Conservation (phyloP, 1,140 invertebrate species). For the Ceratina australensis region DNA sequence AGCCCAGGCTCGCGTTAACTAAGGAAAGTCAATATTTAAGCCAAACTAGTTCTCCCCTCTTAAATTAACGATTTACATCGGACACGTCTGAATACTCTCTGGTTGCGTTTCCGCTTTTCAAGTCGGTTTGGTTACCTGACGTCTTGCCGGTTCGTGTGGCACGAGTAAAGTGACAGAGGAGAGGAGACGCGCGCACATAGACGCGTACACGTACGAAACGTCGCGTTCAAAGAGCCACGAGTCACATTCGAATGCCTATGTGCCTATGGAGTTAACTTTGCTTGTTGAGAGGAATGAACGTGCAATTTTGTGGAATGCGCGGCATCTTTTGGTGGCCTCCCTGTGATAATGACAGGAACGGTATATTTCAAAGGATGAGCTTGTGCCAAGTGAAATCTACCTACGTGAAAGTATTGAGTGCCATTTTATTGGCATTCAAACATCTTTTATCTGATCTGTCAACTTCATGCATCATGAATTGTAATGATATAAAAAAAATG, state of each 20-base stretch:
- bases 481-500: no score
- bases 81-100: conserved; percentile 52
- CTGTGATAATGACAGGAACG: not conserved
- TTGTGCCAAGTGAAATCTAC: not conserved
- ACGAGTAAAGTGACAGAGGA: not conserved
- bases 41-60: conserved; percentile 56
- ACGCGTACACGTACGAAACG: no score
- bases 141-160: conserved; percentile 18
- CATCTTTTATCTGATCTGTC: no score
- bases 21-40: conserved; percentile 62
- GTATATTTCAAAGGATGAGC: not conserved
- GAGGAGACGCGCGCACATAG: not conserved
- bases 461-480: no score
- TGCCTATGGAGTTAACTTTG: conserved; percentile 4
- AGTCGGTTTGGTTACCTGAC: conserved; percentile 28
- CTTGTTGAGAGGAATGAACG: not conserved
- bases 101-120: conserved; percentile 41
- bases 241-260: not conserved
- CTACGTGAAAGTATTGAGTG: no score
- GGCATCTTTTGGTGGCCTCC: not conserved
- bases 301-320: not conserved
- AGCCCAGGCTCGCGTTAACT: conserved; percentile 49
- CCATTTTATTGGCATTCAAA: no score
- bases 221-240: conserved; percentile 8
- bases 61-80: conserved; percentile 64